phyloP scores from a whole-genome alignment of 2,888 invertebrate species.

The Ichneumoninae sp. region DNA sequence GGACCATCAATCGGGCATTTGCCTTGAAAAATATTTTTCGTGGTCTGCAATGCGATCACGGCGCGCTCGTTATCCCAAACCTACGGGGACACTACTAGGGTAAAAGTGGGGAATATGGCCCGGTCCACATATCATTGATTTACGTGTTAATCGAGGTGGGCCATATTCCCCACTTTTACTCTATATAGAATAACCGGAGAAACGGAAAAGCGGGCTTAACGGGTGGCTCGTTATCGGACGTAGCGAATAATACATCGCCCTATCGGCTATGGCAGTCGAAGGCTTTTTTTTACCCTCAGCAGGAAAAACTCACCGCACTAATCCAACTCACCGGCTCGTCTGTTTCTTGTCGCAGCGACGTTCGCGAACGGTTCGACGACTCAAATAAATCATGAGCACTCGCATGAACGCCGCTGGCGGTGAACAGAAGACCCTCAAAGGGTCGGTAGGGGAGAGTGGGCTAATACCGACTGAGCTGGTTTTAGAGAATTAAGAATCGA shows the following conservation, averaged over 20 bases:
- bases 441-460: too few relatives aligned
- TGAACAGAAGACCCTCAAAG: neutral
- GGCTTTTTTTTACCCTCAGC: constrained; percentile 19
- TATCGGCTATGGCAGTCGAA: constrained; percentile 37
- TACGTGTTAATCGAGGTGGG: too few relatives aligned
- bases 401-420: neutral
- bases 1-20: neutral
- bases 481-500: too few relatives aligned
- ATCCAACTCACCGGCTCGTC: constrained; percentile 18
- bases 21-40: neutral
- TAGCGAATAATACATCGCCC: constrained; percentile 44
- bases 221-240: constrained; percentile 28
- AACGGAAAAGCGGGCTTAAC: constrained; percentile 22
- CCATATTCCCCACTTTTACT: too few relatives aligned
- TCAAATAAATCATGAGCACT: constrained; percentile 38
- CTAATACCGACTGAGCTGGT: too few relatives aligned
- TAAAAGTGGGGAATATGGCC: too few relatives aligned
- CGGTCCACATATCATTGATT: too few relatives aligned
- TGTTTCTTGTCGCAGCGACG: constrained; percentile 27
- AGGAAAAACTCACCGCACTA: constrained; percentile 43
- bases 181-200: constrained; percentile 25
- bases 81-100: constrained; percentile 32
- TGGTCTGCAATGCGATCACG: too few relatives aligned
- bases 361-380: constrained; percentile 10
- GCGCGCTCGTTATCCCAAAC: neutral